Conservation (phyloP, 2,113 vertebrate genomes). For the Heterotilapia buettikoferi region DNA sequence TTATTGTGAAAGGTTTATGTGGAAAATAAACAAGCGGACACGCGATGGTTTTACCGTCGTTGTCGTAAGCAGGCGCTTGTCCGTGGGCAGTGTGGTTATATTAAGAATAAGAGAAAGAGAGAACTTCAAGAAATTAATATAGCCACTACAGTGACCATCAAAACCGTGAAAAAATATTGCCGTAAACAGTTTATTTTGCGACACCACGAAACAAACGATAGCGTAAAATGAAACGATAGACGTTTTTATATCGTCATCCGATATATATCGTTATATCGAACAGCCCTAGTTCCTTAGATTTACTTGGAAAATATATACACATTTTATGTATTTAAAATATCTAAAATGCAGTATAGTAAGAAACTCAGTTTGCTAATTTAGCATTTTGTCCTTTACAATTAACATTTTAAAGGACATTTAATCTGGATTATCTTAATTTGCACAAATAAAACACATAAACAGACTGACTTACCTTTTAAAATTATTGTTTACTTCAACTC, state of each 20-base stretch:
- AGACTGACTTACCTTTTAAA: neutral
- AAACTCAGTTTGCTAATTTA: neutral
- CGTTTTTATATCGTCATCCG: neutral
- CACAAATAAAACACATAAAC: neutral
- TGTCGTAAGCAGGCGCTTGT: neutral
- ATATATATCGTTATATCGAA: neutral
- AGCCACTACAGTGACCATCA: neutral
- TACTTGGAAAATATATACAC: neutral
- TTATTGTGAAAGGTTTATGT: neutral
- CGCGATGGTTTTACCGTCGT: fast-evolving
- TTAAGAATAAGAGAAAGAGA: neutral
- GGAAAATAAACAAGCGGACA: neutral
- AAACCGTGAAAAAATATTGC: neutral
- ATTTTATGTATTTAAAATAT: neutral
- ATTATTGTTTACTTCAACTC: neutral
- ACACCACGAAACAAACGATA: neutral
- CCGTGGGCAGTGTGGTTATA: fast-evolving
- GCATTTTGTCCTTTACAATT: neutral
- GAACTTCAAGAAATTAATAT: neutral
- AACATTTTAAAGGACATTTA: neutral
- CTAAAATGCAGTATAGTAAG: neutral
- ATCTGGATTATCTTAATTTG: neutral
- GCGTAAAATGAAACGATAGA: neutral
- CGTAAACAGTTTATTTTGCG: neutral
- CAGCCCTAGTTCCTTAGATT: neutral